A percentile compares a stretch with the other conserved stretches of the same genome.
Evolutionary conservation across 2,888 invertebrate genomes (phyloP).

Genomic region (Xanthia togata): DNA sequence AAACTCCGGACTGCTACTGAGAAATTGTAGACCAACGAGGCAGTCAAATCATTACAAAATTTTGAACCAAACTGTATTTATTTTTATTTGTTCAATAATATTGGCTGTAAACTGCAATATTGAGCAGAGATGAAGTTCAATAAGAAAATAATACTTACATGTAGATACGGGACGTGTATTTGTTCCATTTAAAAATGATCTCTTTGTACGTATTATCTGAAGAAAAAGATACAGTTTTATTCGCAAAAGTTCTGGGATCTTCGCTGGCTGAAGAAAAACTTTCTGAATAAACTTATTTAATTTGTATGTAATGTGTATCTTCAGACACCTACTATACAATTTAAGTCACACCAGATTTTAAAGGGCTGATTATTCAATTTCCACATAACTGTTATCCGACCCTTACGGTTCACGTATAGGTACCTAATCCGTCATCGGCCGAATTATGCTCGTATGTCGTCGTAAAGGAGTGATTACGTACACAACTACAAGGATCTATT

Average conservation of each 20-base stretch:
- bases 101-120: not conserved
- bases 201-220: conserved; percentile 2
- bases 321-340: too few species aligned
- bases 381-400: too few species aligned
- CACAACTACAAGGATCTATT: too few species aligned
- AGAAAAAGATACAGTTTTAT: not conserved
- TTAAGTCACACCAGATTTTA: too few species aligned
- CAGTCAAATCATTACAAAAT: too few species aligned
- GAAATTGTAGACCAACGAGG: not conserved
- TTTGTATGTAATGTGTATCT: not conserved
- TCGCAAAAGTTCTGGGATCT: not conserved
- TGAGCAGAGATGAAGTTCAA: too few species aligned
- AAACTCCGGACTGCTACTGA: not conserved
- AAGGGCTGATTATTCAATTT: too few species aligned
- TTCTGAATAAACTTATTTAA: not conserved
- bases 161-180: not conserved
- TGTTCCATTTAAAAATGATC: not conserved
- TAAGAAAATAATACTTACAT: conserved; percentile 3
- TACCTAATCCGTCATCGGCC: too few species aligned
- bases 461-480: too few species aligned
- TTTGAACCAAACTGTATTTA: too few species aligned
- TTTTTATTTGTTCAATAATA: not conserved
- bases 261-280: not conserved
- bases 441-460: too few species aligned
- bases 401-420: too few species aligned